phyloP scores from a whole-genome alignment of 1,140 invertebrate genomes.

The Nephila pilipes region DNA sequence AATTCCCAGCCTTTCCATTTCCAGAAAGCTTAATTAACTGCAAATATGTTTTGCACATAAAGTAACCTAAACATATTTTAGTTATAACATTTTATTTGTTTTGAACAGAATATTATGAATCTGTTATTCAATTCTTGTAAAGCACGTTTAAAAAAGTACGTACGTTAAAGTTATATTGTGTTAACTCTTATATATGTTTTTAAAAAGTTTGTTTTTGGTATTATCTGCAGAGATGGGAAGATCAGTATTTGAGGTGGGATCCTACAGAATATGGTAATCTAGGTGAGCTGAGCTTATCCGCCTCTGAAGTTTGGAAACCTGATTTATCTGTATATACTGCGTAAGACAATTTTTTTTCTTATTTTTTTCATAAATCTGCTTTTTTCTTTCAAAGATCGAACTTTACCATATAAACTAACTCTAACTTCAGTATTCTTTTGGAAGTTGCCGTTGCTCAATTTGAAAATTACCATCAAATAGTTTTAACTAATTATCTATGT shows the following conservation, averaged over 20 bases:
- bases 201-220: background rate
- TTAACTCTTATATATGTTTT: too few relatives aligned
- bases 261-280: conserved; percentile 96
- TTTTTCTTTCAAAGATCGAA: background rate
- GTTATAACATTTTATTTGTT: too few relatives aligned
- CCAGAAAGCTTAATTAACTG: too few relatives aligned
- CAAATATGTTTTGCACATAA: too few relatives aligned
- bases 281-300: conserved; percentile 95
- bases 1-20: too few relatives aligned
- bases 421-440: background rate
- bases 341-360: conserved; percentile 82
- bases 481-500: too few relatives aligned
- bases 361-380: background rate
- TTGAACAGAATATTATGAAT: too few relatives aligned
- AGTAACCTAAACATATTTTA: too few relatives aligned
- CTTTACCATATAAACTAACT: background rate
- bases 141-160: too few relatives aligned
- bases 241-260: conserved; percentile 98
- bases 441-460: background rate
- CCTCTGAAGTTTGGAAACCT: conserved; percentile 98
- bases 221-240: conserved; percentile 93
- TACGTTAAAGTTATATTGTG: too few relatives aligned
- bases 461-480: background rate
- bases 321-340: conserved; percentile 99
- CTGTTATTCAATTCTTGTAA: too few relatives aligned